phyloP scores from a whole-genome alignment of 92 coral and sea anemone species.

The Zoanthus sansibaricus region DNA sequence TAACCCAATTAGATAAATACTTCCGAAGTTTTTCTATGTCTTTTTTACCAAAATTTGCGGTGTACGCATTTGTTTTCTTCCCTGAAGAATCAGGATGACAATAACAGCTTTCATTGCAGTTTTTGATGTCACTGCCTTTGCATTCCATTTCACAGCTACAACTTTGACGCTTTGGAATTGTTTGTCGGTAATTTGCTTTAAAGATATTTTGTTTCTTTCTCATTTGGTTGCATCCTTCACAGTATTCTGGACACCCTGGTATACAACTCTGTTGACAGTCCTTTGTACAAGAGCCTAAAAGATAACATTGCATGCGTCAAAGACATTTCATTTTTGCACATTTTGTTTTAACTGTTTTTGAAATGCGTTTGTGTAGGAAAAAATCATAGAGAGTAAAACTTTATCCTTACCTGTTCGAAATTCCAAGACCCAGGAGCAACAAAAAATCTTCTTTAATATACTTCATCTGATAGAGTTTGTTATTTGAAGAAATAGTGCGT shows the following conservation, averaged over 20 bases:
- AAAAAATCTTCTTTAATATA: constrained; percentile 4
- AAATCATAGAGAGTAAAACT: neutral
- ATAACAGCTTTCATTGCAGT: constrained; percentile 74
- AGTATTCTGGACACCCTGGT: constrained; percentile 39
- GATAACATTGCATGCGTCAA: neutral
- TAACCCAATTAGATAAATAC: constrained; percentile 65
- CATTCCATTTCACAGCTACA: constrained; percentile 84
- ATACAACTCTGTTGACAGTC: constrained; percentile 19
- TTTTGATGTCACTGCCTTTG: constrained; percentile 36
- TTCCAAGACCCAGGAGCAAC: constrained; percentile 41
- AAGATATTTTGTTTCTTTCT: constrained; percentile 29
- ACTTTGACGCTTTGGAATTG: constrained; percentile 49
- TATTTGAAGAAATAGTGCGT: neutral
- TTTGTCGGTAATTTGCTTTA: neutral
- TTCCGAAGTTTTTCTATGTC: constrained; percentile 41
- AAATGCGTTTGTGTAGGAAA: neutral
- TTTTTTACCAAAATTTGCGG: neutral
- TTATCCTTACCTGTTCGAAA: constrained; percentile 32
- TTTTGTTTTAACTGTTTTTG: neutral
- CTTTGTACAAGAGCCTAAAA: constrained; percentile 12
- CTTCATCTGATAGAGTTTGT: neutral
- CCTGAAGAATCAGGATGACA: constrained; percentile 60
- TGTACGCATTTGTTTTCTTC: neutral
- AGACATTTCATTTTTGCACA: neutral
- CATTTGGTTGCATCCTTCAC: constrained; percentile 32